Base-by-base conservation (phyloP, 2,113 vertebrate species). In the Anarrhichthys ocellatus region DNA sequence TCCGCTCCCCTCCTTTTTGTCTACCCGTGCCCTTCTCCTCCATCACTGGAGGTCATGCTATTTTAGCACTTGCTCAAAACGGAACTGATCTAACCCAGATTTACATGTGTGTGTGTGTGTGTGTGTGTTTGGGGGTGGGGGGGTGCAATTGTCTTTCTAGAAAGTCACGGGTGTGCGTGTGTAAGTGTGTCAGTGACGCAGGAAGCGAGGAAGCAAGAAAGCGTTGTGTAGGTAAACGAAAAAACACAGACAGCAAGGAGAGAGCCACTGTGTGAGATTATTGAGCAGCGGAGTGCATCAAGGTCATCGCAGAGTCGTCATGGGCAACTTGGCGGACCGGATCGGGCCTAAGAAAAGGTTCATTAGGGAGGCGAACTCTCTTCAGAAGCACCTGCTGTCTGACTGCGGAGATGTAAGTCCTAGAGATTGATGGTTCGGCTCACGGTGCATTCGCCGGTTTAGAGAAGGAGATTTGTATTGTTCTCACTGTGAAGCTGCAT, bases 301-400 rank as follows among this genome's bases (percentile, higher is more conserved):
- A 82, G 90, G 76, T 89, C 87, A 75, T 68, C 56, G 13, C 74
- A 85, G 73, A 81, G 76, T 80, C 81, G 52, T 74, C 82, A 95
- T 95, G 95, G 95, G 95, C 52, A 95, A 95, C 88, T 63, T 95
- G 81, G 83, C 91, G 0, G 91, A 94, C 88, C 92, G 94, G 50
- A 84, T 91, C 22, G 89, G 90, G 83, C 80, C 87, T 73, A 94
- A 89, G 89, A 93, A 84, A 50, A 86, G 88, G 83, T 86, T 94
- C 15, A 24, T 78, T 61, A 91, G 91, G 77, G 87, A 92, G 75
- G 65, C 82, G 4, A 87, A 87, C 85, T 94, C 93, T 61, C 90
- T 95, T 62, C 90, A 94, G 76, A 81, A 91, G 80, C 94, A 92
- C 87, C 92, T 95, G 85, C 93, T 95, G 15, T 85, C 92, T 75